These are phyloP conservation scores for Perizoma flavofasciatum DNA, from an alignment of 2,888 invertebrate genomes.

Conservation along the genomic window DNA sequence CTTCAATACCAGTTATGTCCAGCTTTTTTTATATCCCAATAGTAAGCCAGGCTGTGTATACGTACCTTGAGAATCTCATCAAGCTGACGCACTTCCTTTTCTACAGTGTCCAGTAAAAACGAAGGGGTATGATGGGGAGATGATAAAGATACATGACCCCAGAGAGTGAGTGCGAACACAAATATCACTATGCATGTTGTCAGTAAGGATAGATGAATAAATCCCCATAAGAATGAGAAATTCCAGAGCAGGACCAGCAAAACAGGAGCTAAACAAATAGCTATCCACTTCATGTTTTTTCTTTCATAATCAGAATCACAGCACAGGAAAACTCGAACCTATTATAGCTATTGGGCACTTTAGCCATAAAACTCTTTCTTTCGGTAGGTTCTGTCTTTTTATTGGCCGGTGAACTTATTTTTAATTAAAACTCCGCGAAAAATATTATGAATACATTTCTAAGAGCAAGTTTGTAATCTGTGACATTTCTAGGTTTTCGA, in stretches of 20 bases:
- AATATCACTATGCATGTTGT: slow-evolving; percentile 56
- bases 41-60: not conserved
- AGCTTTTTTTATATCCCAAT: too few relatives aligned
- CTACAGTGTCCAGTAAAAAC: slow-evolving; percentile 82
- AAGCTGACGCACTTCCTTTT: slow-evolving; percentile 85
- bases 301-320: slow-evolving; percentile 11
- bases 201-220: slow-evolving; percentile 59
- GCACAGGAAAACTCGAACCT: not conserved
- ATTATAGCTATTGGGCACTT: too few relatives aligned
- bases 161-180: slow-evolving; percentile 73
- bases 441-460: too few relatives aligned
- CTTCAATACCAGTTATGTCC: too few relatives aligned
- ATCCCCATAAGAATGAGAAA: slow-evolving; percentile 62
- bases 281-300: slow-evolving; percentile 60
- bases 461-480: too few relatives aligned
- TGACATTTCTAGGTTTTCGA: too few relatives aligned
- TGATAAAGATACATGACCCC: slow-evolving; percentile 86
- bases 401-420: too few relatives aligned
- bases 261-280: slow-evolving; percentile 53
- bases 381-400: too few relatives aligned
- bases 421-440: too few relatives aligned
- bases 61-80: slow-evolving; percentile 85
- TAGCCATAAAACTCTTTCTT: too few relatives aligned
- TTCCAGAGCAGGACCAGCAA: slow-evolving; percentile 62
- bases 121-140: slow-evolving; percentile 86